Conservation (phyloP, 2,797 vertebrate species). For the Myotis myotis region DNA sequence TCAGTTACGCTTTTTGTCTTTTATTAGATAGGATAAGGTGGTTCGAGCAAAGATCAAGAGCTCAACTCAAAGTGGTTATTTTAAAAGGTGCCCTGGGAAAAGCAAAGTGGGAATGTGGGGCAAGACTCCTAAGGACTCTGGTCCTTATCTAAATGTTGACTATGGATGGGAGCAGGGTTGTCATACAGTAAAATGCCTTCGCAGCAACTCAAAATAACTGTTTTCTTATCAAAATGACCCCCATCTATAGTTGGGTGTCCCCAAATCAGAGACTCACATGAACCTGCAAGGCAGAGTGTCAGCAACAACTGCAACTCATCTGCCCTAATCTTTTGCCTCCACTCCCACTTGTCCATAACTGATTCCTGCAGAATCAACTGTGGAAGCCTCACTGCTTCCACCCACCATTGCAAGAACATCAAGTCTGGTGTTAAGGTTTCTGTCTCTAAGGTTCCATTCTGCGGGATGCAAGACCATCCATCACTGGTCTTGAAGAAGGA, state of each 20-base stretch:
- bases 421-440: background rate
- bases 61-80: background rate
- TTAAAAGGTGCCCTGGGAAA: background rate
- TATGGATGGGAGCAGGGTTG: background rate
- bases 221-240: background rate
- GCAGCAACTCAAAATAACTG: background rate
- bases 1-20: no score
- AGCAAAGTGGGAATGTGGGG: background rate
- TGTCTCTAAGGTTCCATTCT: background rate
- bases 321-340: background rate
- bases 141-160: background rate
- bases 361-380: background rate
- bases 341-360: background rate
- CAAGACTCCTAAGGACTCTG: background rate
- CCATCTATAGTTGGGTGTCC: background rate
- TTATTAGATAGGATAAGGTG: background rate
- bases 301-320: background rate
- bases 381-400: background rate
- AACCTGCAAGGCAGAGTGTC: background rate
- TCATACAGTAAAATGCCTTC: background rate
- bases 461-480: background rate
- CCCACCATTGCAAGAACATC: background rate
- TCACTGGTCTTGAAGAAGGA: background rate
- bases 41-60: background rate
- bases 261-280: background rate